Conservation (phyloP, 2,113 vertebrate genomes). For the Dipodomys ordii region DNA sequence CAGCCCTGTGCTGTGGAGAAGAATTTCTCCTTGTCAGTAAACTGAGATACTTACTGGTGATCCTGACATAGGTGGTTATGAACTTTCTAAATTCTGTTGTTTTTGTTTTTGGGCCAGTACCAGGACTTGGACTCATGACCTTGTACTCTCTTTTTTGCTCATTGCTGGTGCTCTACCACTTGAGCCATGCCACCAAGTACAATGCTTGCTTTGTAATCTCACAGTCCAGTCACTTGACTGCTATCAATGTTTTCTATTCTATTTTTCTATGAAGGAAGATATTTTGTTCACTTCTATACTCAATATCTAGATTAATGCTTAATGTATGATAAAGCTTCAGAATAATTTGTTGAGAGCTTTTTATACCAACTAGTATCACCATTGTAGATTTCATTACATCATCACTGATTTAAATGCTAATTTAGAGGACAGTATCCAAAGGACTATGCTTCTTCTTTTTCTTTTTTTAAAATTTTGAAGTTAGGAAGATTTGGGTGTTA, state of each 20-base stretch:
- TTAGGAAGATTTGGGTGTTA: conserved; percentile 43
- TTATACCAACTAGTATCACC: background rate
- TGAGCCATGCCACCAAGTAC: too few species aligned
- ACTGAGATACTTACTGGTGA: background rate
- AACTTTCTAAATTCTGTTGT: conserved; percentile 9
- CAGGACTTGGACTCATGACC: background rate
- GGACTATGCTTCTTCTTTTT: background rate
- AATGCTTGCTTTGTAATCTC: background rate
- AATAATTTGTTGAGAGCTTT: background rate
- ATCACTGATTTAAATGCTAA: background rate
- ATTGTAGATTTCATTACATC: background rate
- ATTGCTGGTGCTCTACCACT: too few species aligned
- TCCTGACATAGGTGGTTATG: conserved; percentile 15
- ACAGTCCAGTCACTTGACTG: background rate
- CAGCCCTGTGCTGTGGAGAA: background rate
- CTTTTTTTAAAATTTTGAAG: background rate
- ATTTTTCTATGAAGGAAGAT: background rate
- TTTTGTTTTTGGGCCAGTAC: background rate
- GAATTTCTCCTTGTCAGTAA: background rate
- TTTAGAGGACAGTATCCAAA: background rate
- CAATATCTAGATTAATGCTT: background rate
- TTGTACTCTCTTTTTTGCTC: background rate
- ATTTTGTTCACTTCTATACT: background rate
- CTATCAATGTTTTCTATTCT: conserved; percentile 10
- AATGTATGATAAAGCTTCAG: background rate